These are phyloP conservation scores for Colletes gigas DNA, from an alignment of 1,140 invertebrate species.

Conservation along the genomic window DNA sequence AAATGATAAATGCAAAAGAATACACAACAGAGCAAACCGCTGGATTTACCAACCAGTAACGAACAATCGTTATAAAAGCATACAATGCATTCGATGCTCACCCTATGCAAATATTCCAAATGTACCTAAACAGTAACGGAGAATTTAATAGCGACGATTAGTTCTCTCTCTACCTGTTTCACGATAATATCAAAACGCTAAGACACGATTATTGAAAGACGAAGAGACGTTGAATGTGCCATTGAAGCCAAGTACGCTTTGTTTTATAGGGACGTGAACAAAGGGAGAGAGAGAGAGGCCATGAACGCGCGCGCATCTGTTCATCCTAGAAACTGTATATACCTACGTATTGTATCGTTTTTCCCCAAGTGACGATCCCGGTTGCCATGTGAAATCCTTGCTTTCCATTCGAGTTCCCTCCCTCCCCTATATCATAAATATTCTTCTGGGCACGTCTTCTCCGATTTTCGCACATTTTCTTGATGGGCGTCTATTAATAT, in stretches of 20 bases:
- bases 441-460: constrained; percentile 55
- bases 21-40: too few species aligned
- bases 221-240: constrained; percentile 59
- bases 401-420: constrained; percentile 17
- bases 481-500: constrained; percentile 73
- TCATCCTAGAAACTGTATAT: neutral
- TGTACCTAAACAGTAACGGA: neutral
- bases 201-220: constrained; percentile 16
- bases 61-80: neutral
- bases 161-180: neutral
- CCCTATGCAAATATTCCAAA: neutral
- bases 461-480: constrained; percentile 50
- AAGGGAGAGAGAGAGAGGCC: constrained; percentile 23
- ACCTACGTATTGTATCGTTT: constrained; percentile 7
- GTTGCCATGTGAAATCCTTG: constrained; percentile 65
- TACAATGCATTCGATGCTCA: neutral
- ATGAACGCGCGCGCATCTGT: neutral
- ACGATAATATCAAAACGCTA: neutral
- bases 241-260: constrained; percentile 55
- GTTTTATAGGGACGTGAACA: constrained; percentile 67
- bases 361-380: constrained; percentile 54
- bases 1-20: neutral
- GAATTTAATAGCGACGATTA: neutral
- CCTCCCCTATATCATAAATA: constrained; percentile 20
- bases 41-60: too few species aligned